Conservation (phyloP, 2,888 invertebrate genomes). For the Ecliptopera silaceata region DNA sequence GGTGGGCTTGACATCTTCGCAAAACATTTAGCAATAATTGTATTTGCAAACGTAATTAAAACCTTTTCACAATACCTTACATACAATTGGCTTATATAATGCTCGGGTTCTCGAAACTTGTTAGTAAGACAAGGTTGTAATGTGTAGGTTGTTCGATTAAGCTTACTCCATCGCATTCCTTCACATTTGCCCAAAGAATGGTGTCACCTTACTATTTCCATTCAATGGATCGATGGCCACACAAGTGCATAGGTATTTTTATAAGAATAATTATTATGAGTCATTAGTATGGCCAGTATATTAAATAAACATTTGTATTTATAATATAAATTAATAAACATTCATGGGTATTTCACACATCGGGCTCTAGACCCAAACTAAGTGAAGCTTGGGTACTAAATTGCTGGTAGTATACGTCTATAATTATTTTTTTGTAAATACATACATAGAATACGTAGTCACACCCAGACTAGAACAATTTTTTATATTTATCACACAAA, state of each 20-base stretch:
- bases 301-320: too few species aligned
- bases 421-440: too few species aligned
- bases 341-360: too few species aligned
- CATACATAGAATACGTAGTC: too few species aligned
- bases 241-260: slow-evolving; percentile 36
- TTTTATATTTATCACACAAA: too few species aligned
- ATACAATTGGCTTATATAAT: background rate
- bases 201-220: slow-evolving; percentile 56
- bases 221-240: slow-evolving; percentile 44
- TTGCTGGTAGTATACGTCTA: too few species aligned
- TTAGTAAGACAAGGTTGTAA: slow-evolving; percentile 20
- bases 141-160: background rate
- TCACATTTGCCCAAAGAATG: slow-evolving; percentile 49
- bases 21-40: slow-evolving; percentile 23
- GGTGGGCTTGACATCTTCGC: slow-evolving; percentile 32
- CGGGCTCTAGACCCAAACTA: too few species aligned
- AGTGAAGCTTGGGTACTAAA: too few species aligned
- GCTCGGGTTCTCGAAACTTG: background rate
- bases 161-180: slow-evolving; percentile 46
- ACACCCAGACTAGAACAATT: too few species aligned
- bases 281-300: background rate
- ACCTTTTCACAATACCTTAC: slow-evolving; percentile 20
- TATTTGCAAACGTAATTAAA: slow-evolving; percentile 2
- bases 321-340: too few species aligned
- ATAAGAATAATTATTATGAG: background rate